Conservation (phyloP, 53 echinoderm and acorn worm genomes). For the Pentamera pediparva region DNA sequence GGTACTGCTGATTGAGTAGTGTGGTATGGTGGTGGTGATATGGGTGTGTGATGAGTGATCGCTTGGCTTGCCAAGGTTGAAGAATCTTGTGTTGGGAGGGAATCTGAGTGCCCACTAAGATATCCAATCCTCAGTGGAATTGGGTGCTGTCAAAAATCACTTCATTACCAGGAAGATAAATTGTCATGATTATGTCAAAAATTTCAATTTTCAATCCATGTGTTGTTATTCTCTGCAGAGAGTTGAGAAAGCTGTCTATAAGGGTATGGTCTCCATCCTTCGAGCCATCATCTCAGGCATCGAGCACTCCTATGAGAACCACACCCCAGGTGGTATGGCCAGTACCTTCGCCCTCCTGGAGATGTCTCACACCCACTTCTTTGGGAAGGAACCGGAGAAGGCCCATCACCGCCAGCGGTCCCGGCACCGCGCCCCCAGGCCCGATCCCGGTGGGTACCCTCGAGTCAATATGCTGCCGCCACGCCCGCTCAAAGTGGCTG, state of each 20-base stretch:
- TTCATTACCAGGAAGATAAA: background rate
- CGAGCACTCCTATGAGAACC: conserved; percentile 79
- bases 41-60: conserved; percentile 88
- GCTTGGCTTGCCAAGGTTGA: conserved; percentile 95
- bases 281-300: conserved; percentile 84
- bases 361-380: conserved; percentile 95
- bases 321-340: conserved; percentile 84
- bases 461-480: conserved; percentile 29
- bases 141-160: no score
- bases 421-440: conserved; percentile 14
- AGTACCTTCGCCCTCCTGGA: conserved; percentile 91
- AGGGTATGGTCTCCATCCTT: conserved; percentile 79
- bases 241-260: conserved; percentile 93
- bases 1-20: no score
- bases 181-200: background rate
- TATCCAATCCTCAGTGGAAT: no score
- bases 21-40: no score
- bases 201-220: background rate
- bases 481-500: conserved; percentile 25
- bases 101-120: conserved; percentile 88
- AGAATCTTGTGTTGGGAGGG: conserved; percentile 95
- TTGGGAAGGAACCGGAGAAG: conserved; percentile 84
- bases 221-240: conserved; percentile 44
- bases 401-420: conserved; percentile 31
- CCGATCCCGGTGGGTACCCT: conserved; percentile 33